Percentiles rank a stretch among this genome's conserved stretches.
phyloP scores from a whole-genome alignment of 2,888 invertebrate genomes.

The Lasioglossum morio region DNA sequence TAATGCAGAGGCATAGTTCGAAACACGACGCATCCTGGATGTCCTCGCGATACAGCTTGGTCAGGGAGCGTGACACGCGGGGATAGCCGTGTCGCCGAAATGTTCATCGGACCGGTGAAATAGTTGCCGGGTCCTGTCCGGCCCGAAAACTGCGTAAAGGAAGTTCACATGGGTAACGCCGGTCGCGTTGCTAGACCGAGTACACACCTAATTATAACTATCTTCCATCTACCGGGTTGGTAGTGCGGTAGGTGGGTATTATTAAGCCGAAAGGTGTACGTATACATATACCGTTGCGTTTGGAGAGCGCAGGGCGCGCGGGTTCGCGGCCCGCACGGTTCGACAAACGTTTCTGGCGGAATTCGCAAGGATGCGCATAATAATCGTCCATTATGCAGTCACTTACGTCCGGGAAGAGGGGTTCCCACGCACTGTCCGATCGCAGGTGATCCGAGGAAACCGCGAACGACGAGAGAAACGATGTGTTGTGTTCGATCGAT shows the following conservation, averaged over 20 bases:
- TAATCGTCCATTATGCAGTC: slow-evolving; percentile 80
- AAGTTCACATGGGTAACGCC: slow-evolving; percentile 82
- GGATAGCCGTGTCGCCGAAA: slow-evolving; percentile 7
- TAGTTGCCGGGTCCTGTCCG: slow-evolving; percentile 55
- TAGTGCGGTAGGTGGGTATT: slow-evolving; percentile 68
- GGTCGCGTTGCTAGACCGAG: slow-evolving; percentile 79
- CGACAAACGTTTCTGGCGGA: slow-evolving; percentile 71
- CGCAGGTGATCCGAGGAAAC: slow-evolving; percentile 49
- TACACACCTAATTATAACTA: slow-evolving; percentile 84
- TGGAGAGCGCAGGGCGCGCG: slow-evolving; percentile 40
- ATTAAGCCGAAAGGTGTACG: slow-evolving; percentile 61
- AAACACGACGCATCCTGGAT: not conserved
- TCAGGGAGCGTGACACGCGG: slow-evolving; percentile 13
- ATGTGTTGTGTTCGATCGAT: slow-evolving; percentile 46
- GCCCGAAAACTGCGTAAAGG: slow-evolving; percentile 78
- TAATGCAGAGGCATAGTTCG: not conserved
- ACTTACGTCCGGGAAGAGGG: slow-evolving; percentile 79
- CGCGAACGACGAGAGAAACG: not conserved
- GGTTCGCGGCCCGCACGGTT: slow-evolving; percentile 49
- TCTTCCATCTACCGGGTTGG: slow-evolving; percentile 80
- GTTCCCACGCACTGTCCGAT: slow-evolving; percentile 73
- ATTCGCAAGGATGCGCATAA: slow-evolving; percentile 83
- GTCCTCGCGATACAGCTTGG: slow-evolving; percentile 3
- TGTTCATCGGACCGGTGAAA: slow-evolving; percentile 44
- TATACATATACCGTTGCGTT: slow-evolving; percentile 41